A percentile compares a stretch with the other conserved stretches of the same genome.
Conservation (phyloP, 2,888 invertebrate genomes). For the Lathronympha strigana region DNA sequence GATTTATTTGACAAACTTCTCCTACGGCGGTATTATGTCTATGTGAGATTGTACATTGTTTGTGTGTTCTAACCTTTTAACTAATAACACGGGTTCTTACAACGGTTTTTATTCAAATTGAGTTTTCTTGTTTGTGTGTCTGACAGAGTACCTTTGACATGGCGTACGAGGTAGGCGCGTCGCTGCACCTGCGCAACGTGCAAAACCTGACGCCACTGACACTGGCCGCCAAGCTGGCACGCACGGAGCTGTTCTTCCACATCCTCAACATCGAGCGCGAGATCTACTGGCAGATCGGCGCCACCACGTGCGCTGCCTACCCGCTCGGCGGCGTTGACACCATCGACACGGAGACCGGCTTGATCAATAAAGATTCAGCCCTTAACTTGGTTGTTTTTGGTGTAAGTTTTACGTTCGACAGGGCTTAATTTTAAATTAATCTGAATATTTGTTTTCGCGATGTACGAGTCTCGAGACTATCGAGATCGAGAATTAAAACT, state of each 20-base stretch:
- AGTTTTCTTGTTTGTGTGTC: no score
- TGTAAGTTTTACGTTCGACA: conserved; percentile 82
- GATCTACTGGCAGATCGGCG: conserved; percentile 98
- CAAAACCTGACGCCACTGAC: conserved; percentile 96
- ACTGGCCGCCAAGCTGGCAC: conserved; percentile 95
- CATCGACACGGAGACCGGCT: conserved; percentile 94
- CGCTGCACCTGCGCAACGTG: conserved; percentile 93
- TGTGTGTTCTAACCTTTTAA: no score
- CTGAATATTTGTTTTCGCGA: no score
- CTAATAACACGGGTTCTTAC: no score
- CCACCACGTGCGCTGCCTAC: conserved; percentile 98
- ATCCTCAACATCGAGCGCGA: conserved; percentile 98
- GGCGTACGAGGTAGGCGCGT: conserved; percentile 96
- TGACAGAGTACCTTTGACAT: conserved; percentile 94
- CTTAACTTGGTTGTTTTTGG: conserved; percentile 98
- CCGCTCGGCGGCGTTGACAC: conserved; percentile 98
- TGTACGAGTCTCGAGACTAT: no score
- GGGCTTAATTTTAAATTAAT: no score
- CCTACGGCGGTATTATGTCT: no score
- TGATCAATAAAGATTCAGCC: conserved; percentile 97
- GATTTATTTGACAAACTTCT: no score
- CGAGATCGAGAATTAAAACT: no score
- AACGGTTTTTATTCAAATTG: no score
- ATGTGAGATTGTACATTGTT: no score
- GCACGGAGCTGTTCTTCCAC: conserved; percentile 98